phyloP scores from a whole-genome alignment of 2,113 vertebrate genomes.

The Promerops cafer region DNA sequence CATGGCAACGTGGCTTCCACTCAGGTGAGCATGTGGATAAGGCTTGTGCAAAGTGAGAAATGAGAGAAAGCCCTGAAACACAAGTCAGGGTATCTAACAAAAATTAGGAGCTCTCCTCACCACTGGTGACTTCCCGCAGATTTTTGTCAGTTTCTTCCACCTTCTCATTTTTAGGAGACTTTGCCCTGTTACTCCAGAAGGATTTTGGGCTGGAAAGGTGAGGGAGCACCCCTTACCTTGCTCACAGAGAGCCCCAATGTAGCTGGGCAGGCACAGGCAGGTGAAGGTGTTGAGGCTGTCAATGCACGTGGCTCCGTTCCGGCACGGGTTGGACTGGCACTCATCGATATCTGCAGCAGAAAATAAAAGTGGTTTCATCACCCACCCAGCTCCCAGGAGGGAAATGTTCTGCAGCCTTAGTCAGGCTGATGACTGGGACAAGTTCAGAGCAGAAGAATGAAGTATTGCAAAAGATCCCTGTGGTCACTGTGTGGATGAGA shows the following conservation, averaged over 20 bases:
- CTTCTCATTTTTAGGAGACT: not conserved
- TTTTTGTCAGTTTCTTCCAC: not conserved
- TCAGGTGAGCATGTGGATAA: not conserved
- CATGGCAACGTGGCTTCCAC: not conserved
- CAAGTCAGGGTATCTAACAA: not conserved
- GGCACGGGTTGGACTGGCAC: conserved; percentile 92
- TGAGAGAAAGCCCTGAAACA: not conserved
- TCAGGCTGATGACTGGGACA: not conserved
- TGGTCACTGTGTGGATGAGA: not conserved
- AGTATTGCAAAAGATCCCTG: not conserved
- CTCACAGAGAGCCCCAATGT: conserved; percentile 86
- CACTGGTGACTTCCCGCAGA: not conserved
- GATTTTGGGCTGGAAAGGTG: not conserved
- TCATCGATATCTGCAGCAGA: conserved; percentile 86
- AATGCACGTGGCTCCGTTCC: conserved; percentile 90
- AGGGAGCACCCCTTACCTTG: conserved; percentile 77
- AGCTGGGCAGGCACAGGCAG: conserved; percentile 93
- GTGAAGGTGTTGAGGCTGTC: conserved; percentile 85
- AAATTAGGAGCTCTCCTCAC: not conserved
- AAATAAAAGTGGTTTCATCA: not conserved
- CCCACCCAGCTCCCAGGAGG: no score
- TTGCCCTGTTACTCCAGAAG: not conserved
- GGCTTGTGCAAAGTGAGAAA: not conserved
- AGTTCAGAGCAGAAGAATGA: not conserved
- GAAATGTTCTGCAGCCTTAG: not conserved